Evolutionary conservation across 2,797 vertebrate species (phyloP), one percentile per base, ranked within the genome.

Genomic region (Pachyuromys duprasi): DNA sequence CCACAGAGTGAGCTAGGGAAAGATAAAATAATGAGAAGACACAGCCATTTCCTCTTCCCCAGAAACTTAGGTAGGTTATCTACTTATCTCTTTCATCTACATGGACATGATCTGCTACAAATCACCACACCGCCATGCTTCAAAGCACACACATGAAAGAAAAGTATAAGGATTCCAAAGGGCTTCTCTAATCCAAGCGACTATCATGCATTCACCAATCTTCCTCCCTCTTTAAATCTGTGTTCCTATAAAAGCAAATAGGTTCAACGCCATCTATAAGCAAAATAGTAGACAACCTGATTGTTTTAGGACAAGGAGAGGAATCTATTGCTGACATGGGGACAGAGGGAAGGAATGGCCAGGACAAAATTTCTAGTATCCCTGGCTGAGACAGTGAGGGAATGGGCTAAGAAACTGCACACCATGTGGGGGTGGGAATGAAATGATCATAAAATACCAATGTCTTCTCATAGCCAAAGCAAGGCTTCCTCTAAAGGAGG

Each of bases 21-120:
- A 97, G 95, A 60, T 18, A 81, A 82, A 97, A 74, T 96, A 96
- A 95, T 89, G 65, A 86, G 86, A 94, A 93, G 5, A 79, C 75
- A 93, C 15, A 86, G 49, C 39, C 74, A 72, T 95, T 80, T 86
- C 86, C 87, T 90, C 81, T 63, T 92, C 86, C 87, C 81, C 81
- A 91, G 65, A 96, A 93, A 55, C 49, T 33, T 45, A 53, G 75
- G 79, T 31, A 80, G 88, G 65, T 49, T 83, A 62, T 82, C 89
- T 69, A 33, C 33, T 70, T 75, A 76, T 79, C 83, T 91, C 53
- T 79, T 82, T 49, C 69, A 79, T 57, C 33, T 28, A 45, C 4
- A 22, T 49, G 81, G 65, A 96, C 20, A 49, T 31, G 53, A 39
- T 36, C 94, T 78, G 65, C 22, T 88, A 74, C 49, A 94, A 95